Evolutionary conservation across 2,888 invertebrate genomes (phyloP).

Genomic region (Timema podura): DNA sequence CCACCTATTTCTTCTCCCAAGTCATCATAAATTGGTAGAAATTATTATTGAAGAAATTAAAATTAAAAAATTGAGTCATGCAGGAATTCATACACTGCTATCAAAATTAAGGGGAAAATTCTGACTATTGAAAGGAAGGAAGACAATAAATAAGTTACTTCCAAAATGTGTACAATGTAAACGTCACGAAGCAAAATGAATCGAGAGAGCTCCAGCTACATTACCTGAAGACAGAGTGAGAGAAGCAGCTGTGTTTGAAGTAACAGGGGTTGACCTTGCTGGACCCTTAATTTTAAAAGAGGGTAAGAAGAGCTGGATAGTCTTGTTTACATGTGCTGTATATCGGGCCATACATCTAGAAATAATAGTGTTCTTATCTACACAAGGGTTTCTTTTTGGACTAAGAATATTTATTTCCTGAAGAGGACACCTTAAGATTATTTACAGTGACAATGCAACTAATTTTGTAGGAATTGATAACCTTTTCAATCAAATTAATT

Average conservation of each 20-base stretch:
- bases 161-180: not conserved
- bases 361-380: slow-evolving; percentile 36
- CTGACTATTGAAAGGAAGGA: not conserved
- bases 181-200: not conserved
- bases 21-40: not conserved
- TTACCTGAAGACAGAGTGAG: slow-evolving; percentile 38
- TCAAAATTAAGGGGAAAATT: not conserved
- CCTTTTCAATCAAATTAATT: not conserved
- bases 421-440: slow-evolving; percentile 37
- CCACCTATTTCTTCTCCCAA: not conserved
- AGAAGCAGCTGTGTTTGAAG: slow-evolving; percentile 37
- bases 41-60: not conserved
- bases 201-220: slow-evolving; percentile 19
- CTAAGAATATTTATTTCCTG: slow-evolving; percentile 40
- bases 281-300: slow-evolving; percentile 40
- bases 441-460: slow-evolving; percentile 31
- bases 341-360: slow-evolving; percentile 43
- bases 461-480: not conserved
- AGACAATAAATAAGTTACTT: not conserved
- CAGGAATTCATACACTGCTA: not conserved
- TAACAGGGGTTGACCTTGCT: slow-evolving; percentile 40
- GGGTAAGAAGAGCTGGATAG: slow-evolving; percentile 38
- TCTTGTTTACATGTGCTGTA: slow-evolving; percentile 42
- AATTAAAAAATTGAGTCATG: not conserved
- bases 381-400: slow-evolving; percentile 37